Evolutionary conservation across 2,797 vertebrate species (phyloP).

Genomic region (Aulostomus chinensis): DNA sequence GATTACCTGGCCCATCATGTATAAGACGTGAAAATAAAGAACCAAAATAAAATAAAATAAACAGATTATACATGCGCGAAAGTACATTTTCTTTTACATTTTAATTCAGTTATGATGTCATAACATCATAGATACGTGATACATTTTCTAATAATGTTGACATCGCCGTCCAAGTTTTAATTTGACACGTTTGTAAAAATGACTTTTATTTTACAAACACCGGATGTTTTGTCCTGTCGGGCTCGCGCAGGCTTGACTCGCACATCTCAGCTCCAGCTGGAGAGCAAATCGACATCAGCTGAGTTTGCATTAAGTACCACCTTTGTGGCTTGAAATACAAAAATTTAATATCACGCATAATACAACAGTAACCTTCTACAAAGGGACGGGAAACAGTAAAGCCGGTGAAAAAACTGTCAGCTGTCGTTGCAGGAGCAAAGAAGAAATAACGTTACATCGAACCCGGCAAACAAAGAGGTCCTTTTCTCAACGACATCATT

Average conservation of each 20-base stretch:
- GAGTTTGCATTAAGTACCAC: constrained; percentile 62
- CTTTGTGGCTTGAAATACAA: constrained; percentile 37
- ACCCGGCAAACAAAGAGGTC: constrained; percentile 81
- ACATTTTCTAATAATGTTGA: no score
- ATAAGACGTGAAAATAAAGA: no score
- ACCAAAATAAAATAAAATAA: no score
- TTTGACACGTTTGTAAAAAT: accelerated
- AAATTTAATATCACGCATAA: constrained; percentile 24
- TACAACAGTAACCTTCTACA: constrained; percentile 11
- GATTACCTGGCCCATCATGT: no score
- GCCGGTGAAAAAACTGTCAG: constrained; percentile 29
- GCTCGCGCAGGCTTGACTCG: neutral
- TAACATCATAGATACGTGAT: neutral
- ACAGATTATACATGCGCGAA: no score
- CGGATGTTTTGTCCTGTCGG: constrained; percentile 16
- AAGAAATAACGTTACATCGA: constrained; percentile 56
- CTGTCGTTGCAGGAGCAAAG: constrained; percentile 26
- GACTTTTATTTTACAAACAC: constrained; percentile 38
- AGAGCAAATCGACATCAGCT: constrained; percentile 64
- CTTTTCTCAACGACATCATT: constrained; percentile 76
- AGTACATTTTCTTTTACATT: no score
- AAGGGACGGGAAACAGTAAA: constrained; percentile 1
- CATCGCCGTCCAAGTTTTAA: neutral
- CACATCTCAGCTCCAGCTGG: constrained; percentile 48
- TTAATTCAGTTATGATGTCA: no score